phyloP scores from a whole-genome alignment of 35 echinoderm and acorn worm genomes.

The Eucidaris tribuloides region DNA sequence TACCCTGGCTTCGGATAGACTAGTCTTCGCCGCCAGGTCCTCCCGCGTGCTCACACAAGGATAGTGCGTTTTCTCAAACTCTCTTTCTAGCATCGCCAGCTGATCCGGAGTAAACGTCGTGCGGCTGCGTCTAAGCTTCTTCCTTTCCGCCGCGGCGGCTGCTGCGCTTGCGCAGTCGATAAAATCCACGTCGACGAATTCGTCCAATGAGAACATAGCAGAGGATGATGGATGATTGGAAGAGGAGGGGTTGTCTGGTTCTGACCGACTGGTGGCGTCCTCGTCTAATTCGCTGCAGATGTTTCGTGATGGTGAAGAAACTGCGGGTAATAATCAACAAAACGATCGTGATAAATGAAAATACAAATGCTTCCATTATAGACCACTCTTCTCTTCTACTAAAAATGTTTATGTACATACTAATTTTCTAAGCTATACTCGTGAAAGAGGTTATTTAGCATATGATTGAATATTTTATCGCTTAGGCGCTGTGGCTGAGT shows the following conservation, averaged over 20 bases:
- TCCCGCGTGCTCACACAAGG: constrained; percentile 86
- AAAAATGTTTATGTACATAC: no score
- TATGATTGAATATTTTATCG: no score
- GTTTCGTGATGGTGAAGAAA: no score
- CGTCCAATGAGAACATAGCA: constrained; percentile 22
- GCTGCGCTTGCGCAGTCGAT: neutral
- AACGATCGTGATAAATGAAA: no score
- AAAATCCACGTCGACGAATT: constrained; percentile 18
- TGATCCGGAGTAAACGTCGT: constrained; percentile 85
- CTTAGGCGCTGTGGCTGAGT: no score
- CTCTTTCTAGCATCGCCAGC: constrained; percentile 69
- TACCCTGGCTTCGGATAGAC: constrained; percentile 97
- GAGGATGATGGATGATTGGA: constrained; percentile 1
- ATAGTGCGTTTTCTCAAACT: constrained; percentile 89
- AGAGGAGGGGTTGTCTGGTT: neutral
- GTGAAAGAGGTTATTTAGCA: no score
- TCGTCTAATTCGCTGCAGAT: no score
- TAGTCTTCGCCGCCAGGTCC: constrained; percentile 67
- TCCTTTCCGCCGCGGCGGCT: constrained; percentile 38
- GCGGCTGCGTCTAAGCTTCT: constrained; percentile 86
- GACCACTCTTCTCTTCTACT: no score
- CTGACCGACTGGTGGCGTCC: no score
- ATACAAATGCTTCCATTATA: no score
- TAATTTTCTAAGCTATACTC: no score
- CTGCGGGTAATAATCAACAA: no score